These are phyloP conservation scores for Macrophya alboannulata DNA, from an alignment of 2,888 invertebrate species.

Conservation along the genomic window DNA sequence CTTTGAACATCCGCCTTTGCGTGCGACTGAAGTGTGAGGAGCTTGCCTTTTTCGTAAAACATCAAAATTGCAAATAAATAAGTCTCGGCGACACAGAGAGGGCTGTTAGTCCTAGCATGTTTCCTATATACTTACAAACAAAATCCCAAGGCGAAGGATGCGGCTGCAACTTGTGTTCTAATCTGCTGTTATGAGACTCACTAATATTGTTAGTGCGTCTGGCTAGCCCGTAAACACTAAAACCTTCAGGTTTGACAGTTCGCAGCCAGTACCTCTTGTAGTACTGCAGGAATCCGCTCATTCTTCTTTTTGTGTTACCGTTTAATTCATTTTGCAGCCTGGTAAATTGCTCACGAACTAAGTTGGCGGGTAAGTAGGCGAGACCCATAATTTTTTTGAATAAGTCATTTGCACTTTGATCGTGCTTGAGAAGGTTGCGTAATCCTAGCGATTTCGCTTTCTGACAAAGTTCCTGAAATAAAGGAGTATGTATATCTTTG, in stretches of 20 bases:
- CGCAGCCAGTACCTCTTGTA: constrained; percentile 50
- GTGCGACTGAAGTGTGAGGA: constrained; percentile 52
- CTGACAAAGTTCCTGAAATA: constrained; percentile 3
- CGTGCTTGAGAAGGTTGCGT: background rate
- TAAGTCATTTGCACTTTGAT: constrained; percentile 36
- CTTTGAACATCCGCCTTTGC: constrained; percentile 39
- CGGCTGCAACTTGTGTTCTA: constrained; percentile 43
- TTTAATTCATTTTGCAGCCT: background rate
- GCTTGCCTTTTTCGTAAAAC: constrained; percentile 42
- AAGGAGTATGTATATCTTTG: too few relatives aligned
- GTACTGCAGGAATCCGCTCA: background rate
- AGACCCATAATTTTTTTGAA: constrained; percentile 50
- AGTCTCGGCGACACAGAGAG: too few relatives aligned
- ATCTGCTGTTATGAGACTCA: constrained; percentile 52
- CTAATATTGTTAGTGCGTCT: constrained; percentile 51
- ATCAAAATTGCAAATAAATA: too few relatives aligned
- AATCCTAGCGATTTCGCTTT: background rate
- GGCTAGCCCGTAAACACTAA: constrained; percentile 49
- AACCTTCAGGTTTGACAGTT: constrained; percentile 28
- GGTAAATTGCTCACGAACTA: constrained; percentile 25
- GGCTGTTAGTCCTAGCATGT: too few relatives aligned
- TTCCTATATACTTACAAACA: constrained; percentile 43
- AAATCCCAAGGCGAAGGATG: constrained; percentile 58
- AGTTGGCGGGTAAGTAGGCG: background rate
- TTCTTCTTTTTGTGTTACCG: background rate